A percentile compares a stretch with the other conserved stretches of the same genome.
phyloP scores from a whole-genome alignment of 37 sponge, comb jelly and placozoan species.

The Ianthella basta region DNA sequence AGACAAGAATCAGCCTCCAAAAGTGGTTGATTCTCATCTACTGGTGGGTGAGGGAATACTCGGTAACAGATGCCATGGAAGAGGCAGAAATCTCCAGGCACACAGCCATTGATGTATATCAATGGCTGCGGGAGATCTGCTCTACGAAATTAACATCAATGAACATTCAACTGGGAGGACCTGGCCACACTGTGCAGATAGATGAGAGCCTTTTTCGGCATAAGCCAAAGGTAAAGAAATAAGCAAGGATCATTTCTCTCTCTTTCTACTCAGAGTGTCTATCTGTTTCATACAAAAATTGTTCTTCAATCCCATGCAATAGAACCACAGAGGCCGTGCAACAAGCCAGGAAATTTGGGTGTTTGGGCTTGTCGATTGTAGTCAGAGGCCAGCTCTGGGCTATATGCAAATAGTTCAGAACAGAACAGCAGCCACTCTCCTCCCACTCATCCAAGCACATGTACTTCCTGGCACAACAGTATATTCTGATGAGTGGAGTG shows the following conservation, averaged over 20 bases:
- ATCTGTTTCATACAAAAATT: background rate
- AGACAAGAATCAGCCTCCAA: conserved; percentile 54
- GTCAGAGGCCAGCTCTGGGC: conserved; percentile 33
- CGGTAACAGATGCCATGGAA: conserved; percentile 42
- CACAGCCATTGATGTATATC: conserved; percentile 62
- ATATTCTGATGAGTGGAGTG: conserved; percentile 65
- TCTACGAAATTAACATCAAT: conserved; percentile 5
- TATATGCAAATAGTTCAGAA: conserved; percentile 63
- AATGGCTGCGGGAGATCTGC: conserved; percentile 66
- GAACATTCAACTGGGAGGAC: conserved; percentile 40
- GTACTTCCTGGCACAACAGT: conserved; percentile 46
- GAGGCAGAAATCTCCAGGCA: conserved; percentile 40
- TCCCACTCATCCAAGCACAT: conserved; percentile 61
- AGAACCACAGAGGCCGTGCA: conserved; percentile 58
- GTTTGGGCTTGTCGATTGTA: conserved; percentile 66
- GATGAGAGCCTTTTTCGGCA: conserved; percentile 62
- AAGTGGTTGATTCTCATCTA: conserved; percentile 63
- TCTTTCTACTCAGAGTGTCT: no score
- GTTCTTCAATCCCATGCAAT: background rate
- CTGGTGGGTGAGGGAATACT: conserved; percentile 51
- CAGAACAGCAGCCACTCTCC: conserved; percentile 63
- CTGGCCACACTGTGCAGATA: conserved; percentile 47
- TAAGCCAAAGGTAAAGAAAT: conserved; percentile 47
- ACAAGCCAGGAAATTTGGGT: conserved; percentile 61
- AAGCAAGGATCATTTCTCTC: no score